Conservation (phyloP, 1,140 invertebrate species). For the Drosophila ficusphila region DNA sequence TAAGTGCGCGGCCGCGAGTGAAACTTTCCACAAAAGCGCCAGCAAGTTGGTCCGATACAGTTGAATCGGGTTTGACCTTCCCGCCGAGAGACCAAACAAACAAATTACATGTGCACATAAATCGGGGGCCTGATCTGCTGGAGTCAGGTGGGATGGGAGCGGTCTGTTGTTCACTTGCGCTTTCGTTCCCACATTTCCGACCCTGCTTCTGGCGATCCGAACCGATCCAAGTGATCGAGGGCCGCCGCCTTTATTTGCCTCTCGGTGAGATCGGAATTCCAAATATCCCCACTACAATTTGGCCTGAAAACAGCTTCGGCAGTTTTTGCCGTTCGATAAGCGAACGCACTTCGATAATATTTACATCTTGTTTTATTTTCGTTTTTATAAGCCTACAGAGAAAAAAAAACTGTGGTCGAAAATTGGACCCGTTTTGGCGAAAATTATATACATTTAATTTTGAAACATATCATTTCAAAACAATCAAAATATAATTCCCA, state of each 20-base stretch:
- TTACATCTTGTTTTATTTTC: too few species aligned
- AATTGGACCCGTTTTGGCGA: too few species aligned
- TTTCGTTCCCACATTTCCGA: constrained; percentile 60
- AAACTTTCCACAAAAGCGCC: constrained; percentile 28
- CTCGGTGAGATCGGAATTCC: constrained; percentile 55
- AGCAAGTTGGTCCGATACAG: constrained; percentile 4
- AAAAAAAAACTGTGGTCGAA: too few species aligned
- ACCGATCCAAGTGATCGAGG: constrained; percentile 47
- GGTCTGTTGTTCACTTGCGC: constrained; percentile 57
- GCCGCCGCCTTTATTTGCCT: constrained; percentile 63
- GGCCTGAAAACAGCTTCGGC: neutral
- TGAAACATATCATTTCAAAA: too few species aligned
- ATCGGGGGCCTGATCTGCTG: constrained; percentile 10
- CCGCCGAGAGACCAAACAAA: constrained; percentile 10
- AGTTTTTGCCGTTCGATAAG: constrained; percentile 18
- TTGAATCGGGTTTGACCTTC: constrained; percentile 31
- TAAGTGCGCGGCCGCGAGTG: constrained; percentile 8
- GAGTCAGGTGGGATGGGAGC: constrained; percentile 12
- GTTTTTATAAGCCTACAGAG: too few species aligned
- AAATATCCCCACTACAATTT: constrained; percentile 49
- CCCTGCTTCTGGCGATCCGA: constrained; percentile 22
- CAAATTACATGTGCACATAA: constrained; percentile 15
- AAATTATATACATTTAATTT: too few species aligned
- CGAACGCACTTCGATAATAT: too few species aligned
- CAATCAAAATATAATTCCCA: too few species aligned